Percentiles rank a stretch among this genome's conserved stretches.
These are phyloP conservation scores for Myrmophylax atrothorax DNA, from an alignment of 2,113 vertebrate species.

Conservation along the genomic window DNA sequence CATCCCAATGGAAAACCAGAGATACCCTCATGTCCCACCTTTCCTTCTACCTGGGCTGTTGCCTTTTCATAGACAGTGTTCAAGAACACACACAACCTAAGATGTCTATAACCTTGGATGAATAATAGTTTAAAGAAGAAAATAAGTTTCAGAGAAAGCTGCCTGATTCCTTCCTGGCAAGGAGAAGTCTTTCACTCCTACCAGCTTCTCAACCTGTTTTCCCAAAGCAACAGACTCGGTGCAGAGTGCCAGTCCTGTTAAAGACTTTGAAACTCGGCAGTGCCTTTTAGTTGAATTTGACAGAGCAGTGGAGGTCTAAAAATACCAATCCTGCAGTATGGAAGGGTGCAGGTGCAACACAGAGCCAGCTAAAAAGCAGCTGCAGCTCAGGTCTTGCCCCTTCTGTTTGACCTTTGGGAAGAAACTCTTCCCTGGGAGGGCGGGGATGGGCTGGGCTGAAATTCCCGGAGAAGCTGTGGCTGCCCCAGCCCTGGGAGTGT, in stretches of 20 bases:
- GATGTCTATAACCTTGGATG: background rate
- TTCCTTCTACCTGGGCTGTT: background rate
- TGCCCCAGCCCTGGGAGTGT: background rate
- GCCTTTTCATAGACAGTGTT: background rate
- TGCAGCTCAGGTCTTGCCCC: background rate
- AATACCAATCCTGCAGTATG: background rate
- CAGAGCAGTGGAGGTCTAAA: background rate
- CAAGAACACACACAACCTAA: background rate
- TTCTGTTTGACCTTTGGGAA: background rate
- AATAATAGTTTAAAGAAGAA: background rate
- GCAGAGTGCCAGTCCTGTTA: background rate
- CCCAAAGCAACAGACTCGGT: background rate
- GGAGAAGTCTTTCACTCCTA: background rate
- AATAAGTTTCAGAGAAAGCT: background rate
- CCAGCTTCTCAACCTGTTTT: background rate
- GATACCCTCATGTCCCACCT: background rate
- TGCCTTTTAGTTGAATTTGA: background rate
- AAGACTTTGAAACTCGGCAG: background rate
- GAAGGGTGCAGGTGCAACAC: fast-evolving
- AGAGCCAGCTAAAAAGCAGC: background rate
- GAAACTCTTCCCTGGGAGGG: background rate
- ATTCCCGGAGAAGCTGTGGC: background rate
- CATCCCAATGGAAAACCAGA: background rate
- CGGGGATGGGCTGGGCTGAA: too few species aligned
- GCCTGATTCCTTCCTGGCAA: background rate